phyloP scores from a whole-genome alignment of 2,797 vertebrate species.

The Delichon dasypus region DNA sequence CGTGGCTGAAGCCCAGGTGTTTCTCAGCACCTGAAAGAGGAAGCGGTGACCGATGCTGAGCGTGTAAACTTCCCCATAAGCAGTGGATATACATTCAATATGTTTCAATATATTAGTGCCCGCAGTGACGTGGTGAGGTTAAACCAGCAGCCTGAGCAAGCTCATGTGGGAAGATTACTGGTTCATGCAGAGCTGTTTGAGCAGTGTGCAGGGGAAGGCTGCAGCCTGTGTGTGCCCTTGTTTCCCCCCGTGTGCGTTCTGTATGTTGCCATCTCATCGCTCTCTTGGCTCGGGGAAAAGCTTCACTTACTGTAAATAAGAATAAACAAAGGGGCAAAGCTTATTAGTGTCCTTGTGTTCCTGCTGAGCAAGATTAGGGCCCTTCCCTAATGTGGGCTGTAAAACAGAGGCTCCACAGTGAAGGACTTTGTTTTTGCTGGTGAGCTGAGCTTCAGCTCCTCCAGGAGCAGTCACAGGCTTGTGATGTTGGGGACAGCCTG shows the following conservation, averaged over 20 bases:
- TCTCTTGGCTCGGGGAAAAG: not conserved
- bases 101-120: not conserved
- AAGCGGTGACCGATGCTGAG: not conserved
- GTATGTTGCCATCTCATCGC: not conserved
- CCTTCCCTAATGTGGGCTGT: not conserved
- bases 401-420: slow-evolving; percentile 30
- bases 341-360: slow-evolving; percentile 49
- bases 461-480: not conserved
- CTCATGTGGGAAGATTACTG: slow-evolving; percentile 29
- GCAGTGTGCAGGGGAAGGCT: not conserved
- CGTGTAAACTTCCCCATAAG: accelerated
- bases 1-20: not conserved
- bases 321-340: slow-evolving; percentile 53
- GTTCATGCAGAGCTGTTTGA: slow-evolving; percentile 24
- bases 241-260: not conserved
- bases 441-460: not conserved
- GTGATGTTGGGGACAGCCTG: not conserved
- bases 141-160: slow-evolving; percentile 20
- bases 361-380: slow-evolving; percentile 47
- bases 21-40: not conserved
- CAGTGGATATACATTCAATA: not conserved
- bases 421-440: slow-evolving; percentile 27
- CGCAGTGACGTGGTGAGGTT: not conserved
- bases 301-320: not conserved
- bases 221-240: not conserved